Evolutionary conservation across 2,888 invertebrate genomes (phyloP).

Genomic region (Scotopteryx bipunctaria): DNA sequence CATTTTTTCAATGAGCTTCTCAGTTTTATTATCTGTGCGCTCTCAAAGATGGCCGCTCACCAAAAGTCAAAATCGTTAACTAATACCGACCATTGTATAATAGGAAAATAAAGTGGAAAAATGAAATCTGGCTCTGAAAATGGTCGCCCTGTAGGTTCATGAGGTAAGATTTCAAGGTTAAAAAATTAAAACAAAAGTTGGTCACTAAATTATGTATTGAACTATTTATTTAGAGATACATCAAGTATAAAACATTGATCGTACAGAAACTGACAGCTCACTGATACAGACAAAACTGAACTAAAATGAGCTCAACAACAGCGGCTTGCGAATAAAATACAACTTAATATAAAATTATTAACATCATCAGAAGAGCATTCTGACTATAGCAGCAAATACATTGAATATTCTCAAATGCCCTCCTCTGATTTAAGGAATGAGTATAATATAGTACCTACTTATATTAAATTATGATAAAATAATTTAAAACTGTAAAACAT

Average conservation of each 20-base stretch:
- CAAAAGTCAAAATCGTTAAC: too few species aligned
- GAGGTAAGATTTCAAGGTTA: too few species aligned
- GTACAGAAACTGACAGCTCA: neutral
- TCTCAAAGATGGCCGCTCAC: too few species aligned
- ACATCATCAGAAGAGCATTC: neutral
- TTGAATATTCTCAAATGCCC: slow-evolving; percentile 6
- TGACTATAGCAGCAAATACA: slow-evolving; percentile 10
- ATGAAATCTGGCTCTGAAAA: too few species aligned
- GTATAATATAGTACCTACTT: slow-evolving; percentile 1
- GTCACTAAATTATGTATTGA: slow-evolving; percentile 64
- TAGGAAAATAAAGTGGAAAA: too few species aligned
- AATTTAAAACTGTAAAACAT: neutral
- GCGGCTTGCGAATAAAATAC: slow-evolving; percentile 1
- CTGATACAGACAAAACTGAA: neutral
- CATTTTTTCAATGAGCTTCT: too few species aligned
- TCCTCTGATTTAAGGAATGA: slow-evolving; percentile 12
- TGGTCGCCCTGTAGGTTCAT: too few species aligned
- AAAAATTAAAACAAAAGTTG: slow-evolving; percentile 41
- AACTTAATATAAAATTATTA: slow-evolving; percentile 1
- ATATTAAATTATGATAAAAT: neutral
- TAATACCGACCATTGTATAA: too few species aligned
- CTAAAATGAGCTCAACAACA: slow-evolving; percentile 1
- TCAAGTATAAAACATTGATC: slow-evolving; percentile 35
- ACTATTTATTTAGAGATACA: slow-evolving; percentile 51
- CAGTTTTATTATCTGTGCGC: too few species aligned